phyloP scores from a whole-genome alignment of 2,888 invertebrate species.

The Heliconius erato region DNA sequence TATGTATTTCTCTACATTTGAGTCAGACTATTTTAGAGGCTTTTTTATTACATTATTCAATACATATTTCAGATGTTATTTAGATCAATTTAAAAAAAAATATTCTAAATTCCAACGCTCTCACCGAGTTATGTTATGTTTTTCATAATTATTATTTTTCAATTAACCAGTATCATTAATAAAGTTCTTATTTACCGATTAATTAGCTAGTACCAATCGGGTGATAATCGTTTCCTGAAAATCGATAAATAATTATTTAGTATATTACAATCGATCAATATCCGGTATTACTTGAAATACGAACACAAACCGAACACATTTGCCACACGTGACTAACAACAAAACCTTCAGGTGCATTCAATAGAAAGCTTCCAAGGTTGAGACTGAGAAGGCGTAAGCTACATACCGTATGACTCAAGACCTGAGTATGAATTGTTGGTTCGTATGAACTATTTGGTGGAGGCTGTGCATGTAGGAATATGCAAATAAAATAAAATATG shows the following conservation, averaged over 20 bases:
- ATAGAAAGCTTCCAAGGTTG: constrained; percentile 56
- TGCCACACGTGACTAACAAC: constrained; percentile 46
- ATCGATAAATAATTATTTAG: background rate
- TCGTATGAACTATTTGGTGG: constrained; percentile 53
- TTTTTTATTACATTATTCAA: too few relatives aligned
- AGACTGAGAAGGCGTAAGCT: constrained; percentile 46
- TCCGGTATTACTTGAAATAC: background rate
- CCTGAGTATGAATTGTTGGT: constrained; percentile 46
- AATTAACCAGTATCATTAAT: background rate
- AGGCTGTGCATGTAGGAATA: background rate
- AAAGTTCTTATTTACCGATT: background rate
- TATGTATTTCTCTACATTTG: too few relatives aligned
- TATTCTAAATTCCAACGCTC: background rate
- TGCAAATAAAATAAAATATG: background rate
- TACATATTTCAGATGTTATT: too few relatives aligned
- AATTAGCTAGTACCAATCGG: background rate
- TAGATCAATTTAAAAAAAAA: too few relatives aligned
- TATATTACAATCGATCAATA: background rate
- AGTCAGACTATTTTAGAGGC: too few relatives aligned
- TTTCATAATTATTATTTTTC: background rate
- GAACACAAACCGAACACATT: constrained; percentile 10
- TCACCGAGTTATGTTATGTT: background rate
- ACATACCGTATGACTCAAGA: constrained; percentile 40
- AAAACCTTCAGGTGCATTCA: constrained; percentile 47
- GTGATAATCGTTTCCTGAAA: background rate